Evolutionary conservation across 35 echinoderm and acorn worm genomes (phyloP), one percentile per base, ranked within the genome.

Genomic region (Apostichopus parvimensis): DNA sequence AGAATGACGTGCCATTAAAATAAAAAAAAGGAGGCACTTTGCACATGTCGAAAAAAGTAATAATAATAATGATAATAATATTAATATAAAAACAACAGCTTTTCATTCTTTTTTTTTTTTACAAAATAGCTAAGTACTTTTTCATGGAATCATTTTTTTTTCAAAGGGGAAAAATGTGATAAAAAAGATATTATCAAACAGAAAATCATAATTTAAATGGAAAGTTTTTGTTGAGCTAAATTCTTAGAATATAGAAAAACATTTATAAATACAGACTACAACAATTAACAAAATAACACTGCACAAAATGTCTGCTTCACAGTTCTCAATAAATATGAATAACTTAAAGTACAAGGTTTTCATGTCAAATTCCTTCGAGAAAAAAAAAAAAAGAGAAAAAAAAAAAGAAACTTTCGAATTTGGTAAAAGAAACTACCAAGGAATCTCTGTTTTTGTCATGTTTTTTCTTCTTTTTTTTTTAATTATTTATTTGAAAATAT

Each of bases 321-420:
- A 91, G 76, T 77, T 91, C 60, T 77, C 88, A 91, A 91, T 91
- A 91, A 91, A 91, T 91, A 91, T 91, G 88, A 91, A 91, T 91
- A 91, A 91, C 88, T 91, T 91, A 91, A 91, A 91, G 72, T 78
- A 78, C 70, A 77, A 91, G 76, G 88, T 58, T 91, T 91, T 77
- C 86, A 73, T 88, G 86, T 88, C 86, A 88, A 88, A 88, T 88
- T 88, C 86, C 62, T 88, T 88, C 61, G 86, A 73, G 26, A 28
- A 28, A 88, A 59, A 88, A 45, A 45, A 88, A 45, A 45, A 45
- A 45, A 88, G 34, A 45, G 34, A 88, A 59, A 88, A 45, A 88
- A 45, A 45, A 4, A 45, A 45, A 45, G 34, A 45, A 45, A 45
- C 34, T 73, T 73, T 71, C 86, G 61, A 65, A 71, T 64, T 88